Conservation (phyloP, 2,888 invertebrate genomes). For the Sipha maydis region DNA sequence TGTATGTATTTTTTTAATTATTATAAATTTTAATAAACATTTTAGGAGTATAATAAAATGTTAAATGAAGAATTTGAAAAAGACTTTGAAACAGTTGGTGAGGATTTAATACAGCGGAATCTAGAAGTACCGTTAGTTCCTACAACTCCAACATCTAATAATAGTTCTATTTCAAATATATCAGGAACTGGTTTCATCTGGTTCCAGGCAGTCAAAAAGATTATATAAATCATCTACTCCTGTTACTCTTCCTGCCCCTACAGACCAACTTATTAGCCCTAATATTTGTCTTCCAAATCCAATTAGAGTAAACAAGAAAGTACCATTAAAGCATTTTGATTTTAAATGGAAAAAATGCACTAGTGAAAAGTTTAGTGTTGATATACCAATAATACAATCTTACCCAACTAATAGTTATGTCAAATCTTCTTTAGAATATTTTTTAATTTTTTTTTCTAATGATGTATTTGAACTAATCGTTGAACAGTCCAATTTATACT, state of each 20-base stretch:
- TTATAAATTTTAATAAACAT: too few species aligned
- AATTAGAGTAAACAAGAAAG: slow-evolving; percentile 9
- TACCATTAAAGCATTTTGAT: slow-evolving; percentile 29
- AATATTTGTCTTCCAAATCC: not conserved
- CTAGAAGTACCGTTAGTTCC: not conserved
- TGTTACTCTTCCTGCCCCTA: not conserved
- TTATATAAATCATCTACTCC: not conserved
- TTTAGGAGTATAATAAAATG: not conserved
- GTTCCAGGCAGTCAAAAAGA: not conserved
- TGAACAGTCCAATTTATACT: slow-evolving; percentile 61
- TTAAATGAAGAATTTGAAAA: slow-evolving; percentile 1
- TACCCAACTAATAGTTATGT: too few species aligned
- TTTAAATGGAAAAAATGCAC: too few species aligned
- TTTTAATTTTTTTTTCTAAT: slow-evolving; percentile 53
- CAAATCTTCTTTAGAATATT: not conserved
- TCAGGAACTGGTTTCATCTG: too few species aligned
- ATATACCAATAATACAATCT: slow-evolving; percentile 1
- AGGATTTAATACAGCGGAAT: not conserved
- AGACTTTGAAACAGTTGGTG: slow-evolving; percentile 1
- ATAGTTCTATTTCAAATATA: too few species aligned
- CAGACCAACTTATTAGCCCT: not conserved
- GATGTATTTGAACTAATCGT: slow-evolving; percentile 53
- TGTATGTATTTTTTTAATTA: too few species aligned
- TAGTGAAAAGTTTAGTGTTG: slow-evolving; percentile 8
- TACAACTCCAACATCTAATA: slow-evolving; percentile 1